Evolutionary conservation across 2,888 invertebrate genomes (phyloP), one percentile per base, ranked within the genome.

Genomic region (Biston stratarius): DNA sequence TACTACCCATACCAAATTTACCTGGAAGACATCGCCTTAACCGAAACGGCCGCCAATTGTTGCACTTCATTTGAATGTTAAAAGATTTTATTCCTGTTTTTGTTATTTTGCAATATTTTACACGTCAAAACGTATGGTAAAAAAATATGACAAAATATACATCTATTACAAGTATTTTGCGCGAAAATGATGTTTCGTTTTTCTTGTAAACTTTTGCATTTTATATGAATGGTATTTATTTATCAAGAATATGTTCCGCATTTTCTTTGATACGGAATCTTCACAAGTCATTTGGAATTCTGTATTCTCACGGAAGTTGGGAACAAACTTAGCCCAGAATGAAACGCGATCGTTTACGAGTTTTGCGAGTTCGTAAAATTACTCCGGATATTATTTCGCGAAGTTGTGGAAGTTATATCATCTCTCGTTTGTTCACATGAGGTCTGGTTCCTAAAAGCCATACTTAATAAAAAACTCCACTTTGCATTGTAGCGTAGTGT

Each of bases 341-440:
- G 62, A 60, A 63, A 67, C 59, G 53, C 55, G 48, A 62, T 67
- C 67, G 51, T 55, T 47, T 53, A 53, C 44, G 42, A 49, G 51
- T 14, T 53, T 47, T 49, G 52, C 33, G 51, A 61, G 51, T 6
- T 44, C 45, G 51, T 45, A 14, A 36, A 53, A 49, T 63, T 63
- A 55, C 59, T 24, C 44, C 59, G 67, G 62, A 63, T 67, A 63
- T 67, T 67, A 59, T 67, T 59, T 58, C 33, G 24, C 55, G 5
- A 63, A 63, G 49, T 67, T 59, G 15, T 34, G n/a, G 12, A 58
- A 61, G 55, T 67, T 67, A 12, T 42, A 51, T 51, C 48, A 11
- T n/a, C 33, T 8, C 0, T 1, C 2, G 9, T 2, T 38, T 36
- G 9, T 12, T 9, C 5, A 7, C 36, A 36, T 38, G 52, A 15